Evolutionary conservation across 2,888 invertebrate species (phyloP).

Genomic region (Silvanus unidentatus): DNA sequence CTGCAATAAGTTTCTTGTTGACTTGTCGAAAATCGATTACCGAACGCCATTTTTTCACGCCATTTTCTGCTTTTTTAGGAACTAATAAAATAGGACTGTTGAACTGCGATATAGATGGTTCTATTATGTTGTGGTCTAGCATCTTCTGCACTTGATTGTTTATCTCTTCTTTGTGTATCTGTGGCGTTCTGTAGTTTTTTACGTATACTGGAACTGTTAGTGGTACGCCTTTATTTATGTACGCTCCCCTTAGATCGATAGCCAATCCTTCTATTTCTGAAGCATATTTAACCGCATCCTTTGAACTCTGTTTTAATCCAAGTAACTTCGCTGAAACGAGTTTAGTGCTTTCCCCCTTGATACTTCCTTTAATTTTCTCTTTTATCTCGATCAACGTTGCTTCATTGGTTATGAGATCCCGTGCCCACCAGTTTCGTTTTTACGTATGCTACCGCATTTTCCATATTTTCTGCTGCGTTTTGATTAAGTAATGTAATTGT

Average conservation of each 20-base stretch:
- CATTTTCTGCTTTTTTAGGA: conserved; percentile 17
- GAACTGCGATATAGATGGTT: conserved; percentile 19
- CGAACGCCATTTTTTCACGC: conserved; percentile 17
- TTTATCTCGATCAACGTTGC: neutral
- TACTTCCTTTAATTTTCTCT: conserved; percentile 7
- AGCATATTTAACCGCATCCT: conserved; percentile 4
- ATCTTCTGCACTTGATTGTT: conserved; percentile 18
- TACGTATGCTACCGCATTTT: too few species aligned
- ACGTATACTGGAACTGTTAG: conserved; percentile 15
- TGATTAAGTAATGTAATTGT: too few species aligned
- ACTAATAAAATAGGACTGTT: conserved; percentile 23
- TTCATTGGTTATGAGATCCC: neutral
- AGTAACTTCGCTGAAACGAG: conserved; percentile 3
- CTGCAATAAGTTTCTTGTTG: conserved; percentile 17
- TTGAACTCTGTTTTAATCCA: conserved; percentile 4
- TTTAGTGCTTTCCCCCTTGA: conserved; percentile 9
- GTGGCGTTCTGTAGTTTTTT: conserved; percentile 21
- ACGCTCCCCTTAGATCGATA: conserved; percentile 6
- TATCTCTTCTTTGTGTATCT: conserved; percentile 18
- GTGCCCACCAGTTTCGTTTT: too few species aligned
- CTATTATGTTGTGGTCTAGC: conserved; percentile 14
- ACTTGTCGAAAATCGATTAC: conserved; percentile 16
- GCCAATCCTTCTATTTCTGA: conserved; percentile 7
- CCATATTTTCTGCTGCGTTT: too few species aligned
- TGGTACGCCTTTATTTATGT: conserved; percentile 12